Conservation (phyloP, 2,888 invertebrate genomes). For the Heterodera filipjevi region DNA sequence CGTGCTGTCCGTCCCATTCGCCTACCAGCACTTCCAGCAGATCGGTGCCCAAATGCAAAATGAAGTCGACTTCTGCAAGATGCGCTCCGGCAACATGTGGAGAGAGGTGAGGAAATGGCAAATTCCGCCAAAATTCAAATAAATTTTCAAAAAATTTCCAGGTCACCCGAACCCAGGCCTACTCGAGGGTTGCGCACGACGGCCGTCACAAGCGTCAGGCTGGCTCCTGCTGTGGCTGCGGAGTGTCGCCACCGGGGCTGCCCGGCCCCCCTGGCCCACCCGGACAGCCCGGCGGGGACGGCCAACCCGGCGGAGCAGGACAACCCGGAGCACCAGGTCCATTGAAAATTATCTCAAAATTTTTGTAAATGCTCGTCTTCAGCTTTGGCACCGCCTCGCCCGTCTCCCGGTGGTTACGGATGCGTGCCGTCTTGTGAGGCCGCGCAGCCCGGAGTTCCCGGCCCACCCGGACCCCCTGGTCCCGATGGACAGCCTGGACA, state of each 20-base stretch:
- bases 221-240: constrained; percentile 32
- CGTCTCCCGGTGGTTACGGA: constrained; percentile 47
- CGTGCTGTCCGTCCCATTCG: constrained; percentile 57
- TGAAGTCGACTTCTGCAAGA: constrained; percentile 62
- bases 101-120: constrained; percentile 38
- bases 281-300: constrained; percentile 48
- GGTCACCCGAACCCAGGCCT: constrained; percentile 9
- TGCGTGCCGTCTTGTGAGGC: constrained; percentile 49
- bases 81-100: constrained; percentile 57
- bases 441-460: background rate
- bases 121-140: too few relatives aligned
- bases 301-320: constrained; percentile 31
- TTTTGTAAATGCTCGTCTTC: too few relatives aligned
- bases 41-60: constrained; percentile 46
- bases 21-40: constrained; percentile 60
- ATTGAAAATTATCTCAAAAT: background rate
- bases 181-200: background rate
- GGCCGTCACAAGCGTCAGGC: background rate
- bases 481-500: constrained; percentile 38
- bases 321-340: constrained; percentile 49
- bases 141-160: background rate
- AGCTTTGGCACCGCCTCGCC: constrained; percentile 35
- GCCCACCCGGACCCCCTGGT: constrained; percentile 49
- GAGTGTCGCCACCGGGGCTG: constrained; percentile 37
- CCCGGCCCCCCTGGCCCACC: constrained; percentile 52